Conservation (phyloP, 1,140 invertebrate species). For the Aphelenchoides avenae region DNA sequence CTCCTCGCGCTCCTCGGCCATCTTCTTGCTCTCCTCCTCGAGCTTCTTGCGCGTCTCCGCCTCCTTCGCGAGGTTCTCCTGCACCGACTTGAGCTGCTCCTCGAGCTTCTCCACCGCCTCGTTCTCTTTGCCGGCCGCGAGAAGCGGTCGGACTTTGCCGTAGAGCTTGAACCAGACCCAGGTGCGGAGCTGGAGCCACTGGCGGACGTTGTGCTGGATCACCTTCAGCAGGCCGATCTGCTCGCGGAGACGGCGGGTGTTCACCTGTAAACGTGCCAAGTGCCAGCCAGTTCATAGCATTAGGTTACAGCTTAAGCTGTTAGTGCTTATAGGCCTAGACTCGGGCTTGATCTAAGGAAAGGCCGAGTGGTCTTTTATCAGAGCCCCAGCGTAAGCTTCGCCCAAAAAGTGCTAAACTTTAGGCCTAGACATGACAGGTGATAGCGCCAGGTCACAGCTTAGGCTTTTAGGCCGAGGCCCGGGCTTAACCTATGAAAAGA, state of each 20-base stretch:
- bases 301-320: too few species aligned
- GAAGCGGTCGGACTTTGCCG: conserved; percentile 45
- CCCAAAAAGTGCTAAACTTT: too few species aligned
- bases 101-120: conserved; percentile 88
- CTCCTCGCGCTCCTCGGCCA: conserved; percentile 74
- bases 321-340: too few species aligned
- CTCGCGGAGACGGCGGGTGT: conserved; percentile 36
- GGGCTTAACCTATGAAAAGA: too few species aligned
- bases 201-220: conserved; percentile 96
- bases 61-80: conserved; percentile 71
- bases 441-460: too few species aligned
- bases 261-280: conserved; percentile 32
- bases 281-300: background rate
- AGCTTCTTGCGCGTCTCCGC: conserved; percentile 96
- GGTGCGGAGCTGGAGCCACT: conserved; percentile 92
- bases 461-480: too few species aligned
- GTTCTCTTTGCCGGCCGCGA: conserved; percentile 85
- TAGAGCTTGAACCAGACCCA: conserved; percentile 67
- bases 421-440: too few species aligned
- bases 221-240: conserved; percentile 82
- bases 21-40: conserved; percentile 88
- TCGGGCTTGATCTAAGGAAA: too few species aligned
- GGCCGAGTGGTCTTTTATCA: too few species aligned
- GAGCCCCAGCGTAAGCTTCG: too few species aligned
- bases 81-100: conserved; percentile 74